Percentiles rank a stretch among this genome's conserved stretches.
phyloP scores from a whole-genome alignment of 2,113 vertebrate species.

The Syngnathus floridae region DNA sequence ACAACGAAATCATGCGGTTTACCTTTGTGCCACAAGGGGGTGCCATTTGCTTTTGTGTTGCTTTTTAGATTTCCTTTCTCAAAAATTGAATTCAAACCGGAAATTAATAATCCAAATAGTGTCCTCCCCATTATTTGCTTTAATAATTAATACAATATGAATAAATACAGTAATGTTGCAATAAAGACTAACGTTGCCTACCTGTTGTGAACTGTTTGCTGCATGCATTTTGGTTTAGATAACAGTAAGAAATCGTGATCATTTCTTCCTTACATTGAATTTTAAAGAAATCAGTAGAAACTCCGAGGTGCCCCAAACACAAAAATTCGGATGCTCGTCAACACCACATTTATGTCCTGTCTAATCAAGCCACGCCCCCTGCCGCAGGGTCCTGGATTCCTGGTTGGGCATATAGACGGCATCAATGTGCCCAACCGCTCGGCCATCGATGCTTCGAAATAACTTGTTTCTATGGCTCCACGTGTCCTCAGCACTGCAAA shows the following conservation, averaged over 20 bases:
- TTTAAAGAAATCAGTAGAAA: neutral
- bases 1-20: neutral
- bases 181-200: neutral
- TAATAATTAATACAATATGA: neutral
- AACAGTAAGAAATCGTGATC: no score
- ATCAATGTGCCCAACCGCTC: no score
- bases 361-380: constrained; percentile 12
- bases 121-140: neutral
- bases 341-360: constrained; percentile 13
- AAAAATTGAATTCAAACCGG: neutral
- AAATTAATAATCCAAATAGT: neutral
- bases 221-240: neutral
- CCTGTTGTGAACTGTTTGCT: neutral
- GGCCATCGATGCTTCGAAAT: no score
- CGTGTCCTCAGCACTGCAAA: no score
- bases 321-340: constrained; percentile 14
- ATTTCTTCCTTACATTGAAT: no score
- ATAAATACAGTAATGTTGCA: neutral
- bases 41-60: neutral
- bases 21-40: constrained; percentile 35
- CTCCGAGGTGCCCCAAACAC: constrained; percentile 24
- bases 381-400: no score
- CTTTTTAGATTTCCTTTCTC: neutral
- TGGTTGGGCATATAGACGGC: no score
- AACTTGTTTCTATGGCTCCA: no score